Conservation (phyloP, 2,888 invertebrate species). For the Atherix ibis region DNA sequence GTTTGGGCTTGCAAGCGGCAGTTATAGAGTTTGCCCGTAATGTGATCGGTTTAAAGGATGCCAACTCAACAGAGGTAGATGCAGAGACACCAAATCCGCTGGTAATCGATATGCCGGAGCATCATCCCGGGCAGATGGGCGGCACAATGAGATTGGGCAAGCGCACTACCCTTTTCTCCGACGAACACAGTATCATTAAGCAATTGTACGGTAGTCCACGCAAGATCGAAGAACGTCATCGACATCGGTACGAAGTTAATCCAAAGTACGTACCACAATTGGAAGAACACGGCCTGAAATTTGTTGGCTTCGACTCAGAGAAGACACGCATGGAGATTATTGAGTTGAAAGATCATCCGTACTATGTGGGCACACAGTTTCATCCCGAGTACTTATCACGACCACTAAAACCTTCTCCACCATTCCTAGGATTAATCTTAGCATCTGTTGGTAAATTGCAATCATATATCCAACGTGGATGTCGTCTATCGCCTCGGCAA, state of each 20-base stretch:
- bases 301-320: conserved; percentile 76
- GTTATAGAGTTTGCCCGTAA: conserved; percentile 91
- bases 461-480: conserved; percentile 53
- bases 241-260: conserved; percentile 97
- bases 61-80: conserved; percentile 77
- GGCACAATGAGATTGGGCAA: conserved; percentile 98
- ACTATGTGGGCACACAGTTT: conserved; percentile 90
- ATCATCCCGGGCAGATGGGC: conserved; percentile 81
- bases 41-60: conserved; percentile 55
- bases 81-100: conserved; percentile 57
- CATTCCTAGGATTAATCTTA: conserved; percentile 85
- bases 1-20: conserved; percentile 93
- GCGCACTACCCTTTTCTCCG: conserved; percentile 66
- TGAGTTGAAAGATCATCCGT: conserved; percentile 73
- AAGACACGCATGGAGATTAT: conserved; percentile 88
- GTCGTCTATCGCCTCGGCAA: conserved; percentile 56
- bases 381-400: conserved; percentile 95
- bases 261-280: conserved; percentile 64
- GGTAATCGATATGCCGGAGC: conserved; percentile 98
- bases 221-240: conserved; percentile 81
- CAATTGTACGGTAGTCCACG: conserved; percentile 63
- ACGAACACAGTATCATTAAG: conserved; percentile 40
- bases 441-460: conserved; percentile 73
- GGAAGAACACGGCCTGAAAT: conserved; percentile 68
- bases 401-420: conserved; percentile 83